Evolutionary conservation across 2,888 invertebrate species (phyloP).

Genomic region (Abrostola triplasia): DNA sequence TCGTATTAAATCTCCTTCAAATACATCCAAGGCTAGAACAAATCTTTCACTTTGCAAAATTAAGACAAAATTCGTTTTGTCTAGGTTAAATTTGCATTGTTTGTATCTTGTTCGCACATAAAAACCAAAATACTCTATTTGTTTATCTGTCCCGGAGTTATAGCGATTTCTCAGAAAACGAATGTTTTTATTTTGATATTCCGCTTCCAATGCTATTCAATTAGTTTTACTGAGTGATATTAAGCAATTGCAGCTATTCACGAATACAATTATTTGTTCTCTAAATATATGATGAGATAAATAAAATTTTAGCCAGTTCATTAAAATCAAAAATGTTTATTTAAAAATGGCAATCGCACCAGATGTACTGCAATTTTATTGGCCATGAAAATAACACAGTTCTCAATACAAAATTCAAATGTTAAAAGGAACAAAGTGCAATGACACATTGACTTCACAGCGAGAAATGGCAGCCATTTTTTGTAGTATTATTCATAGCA

Average conservation of each 20-base stretch:
- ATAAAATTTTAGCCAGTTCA: too few species aligned
- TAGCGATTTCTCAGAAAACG: slow-evolving; percentile 18
- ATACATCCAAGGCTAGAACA: too few species aligned
- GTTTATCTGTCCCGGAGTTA: slow-evolving; percentile 24
- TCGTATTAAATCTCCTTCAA: too few species aligned
- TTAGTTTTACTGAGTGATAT: slow-evolving; percentile 6
- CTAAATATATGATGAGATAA: background rate
- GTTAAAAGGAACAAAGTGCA: slow-evolving; percentile 15
- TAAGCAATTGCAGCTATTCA: background rate
- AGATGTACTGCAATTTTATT: background rate
- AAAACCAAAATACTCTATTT: slow-evolving; percentile 24
- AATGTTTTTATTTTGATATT: slow-evolving; percentile 5
- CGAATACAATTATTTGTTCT: background rate
- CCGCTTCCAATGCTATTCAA: background rate
- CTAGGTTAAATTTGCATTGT: slow-evolving; percentile 7
- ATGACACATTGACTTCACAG: slow-evolving; percentile 10
- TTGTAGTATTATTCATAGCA: slow-evolving; percentile 2
- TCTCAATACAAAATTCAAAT: background rate
- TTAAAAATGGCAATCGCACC: background rate
- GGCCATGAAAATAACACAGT: background rate
- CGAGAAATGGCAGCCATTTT: slow-evolving; percentile 2
- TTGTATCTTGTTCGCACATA: slow-evolving; percentile 35
- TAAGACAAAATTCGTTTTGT: background rate
- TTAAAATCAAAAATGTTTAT: too few species aligned
- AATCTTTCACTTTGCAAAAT: background rate